Evolutionary conservation across 2,888 invertebrate species (phyloP).

Genomic region (Lordiphosa andalusiaca): DNA sequence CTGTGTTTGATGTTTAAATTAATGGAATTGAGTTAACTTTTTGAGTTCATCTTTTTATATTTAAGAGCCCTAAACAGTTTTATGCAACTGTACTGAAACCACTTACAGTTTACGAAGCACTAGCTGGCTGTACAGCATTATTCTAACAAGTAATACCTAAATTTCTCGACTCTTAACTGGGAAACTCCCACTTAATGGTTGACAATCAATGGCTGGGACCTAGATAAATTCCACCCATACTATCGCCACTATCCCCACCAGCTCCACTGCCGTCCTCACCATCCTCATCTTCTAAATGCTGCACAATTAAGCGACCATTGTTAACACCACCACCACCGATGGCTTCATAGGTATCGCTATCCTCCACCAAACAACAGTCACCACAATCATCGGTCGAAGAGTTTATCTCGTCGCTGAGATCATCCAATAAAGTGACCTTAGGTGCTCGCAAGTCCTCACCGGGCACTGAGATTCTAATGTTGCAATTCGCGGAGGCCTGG

Average conservation of each 20-base stretch:
- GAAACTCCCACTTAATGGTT: constrained; percentile 58
- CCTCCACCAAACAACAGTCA: constrained; percentile 62
- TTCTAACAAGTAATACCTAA: not conserved
- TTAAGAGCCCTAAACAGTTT: no score
- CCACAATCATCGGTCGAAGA: constrained; percentile 64
- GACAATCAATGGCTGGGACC: constrained; percentile 60
- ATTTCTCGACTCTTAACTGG: constrained; percentile 30
- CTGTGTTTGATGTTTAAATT: not conserved
- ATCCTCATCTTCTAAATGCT: constrained; percentile 14
- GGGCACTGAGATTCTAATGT: constrained; percentile 51
- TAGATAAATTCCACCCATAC: constrained; percentile 52
- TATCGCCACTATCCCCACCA: constrained; percentile 56
- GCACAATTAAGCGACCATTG: constrained; percentile 2
- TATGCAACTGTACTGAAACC: not conserved
- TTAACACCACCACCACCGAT: constrained; percentile 16
- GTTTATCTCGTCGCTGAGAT: constrained; percentile 62
- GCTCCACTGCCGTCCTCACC: constrained; percentile 43
- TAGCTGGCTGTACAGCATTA: constrained; percentile 1
- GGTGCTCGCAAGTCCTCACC: constrained; percentile 54
- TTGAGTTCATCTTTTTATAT: not conserved
- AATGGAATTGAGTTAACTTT: no score
- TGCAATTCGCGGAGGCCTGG: constrained; percentile 46
- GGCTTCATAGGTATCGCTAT: constrained; percentile 58
- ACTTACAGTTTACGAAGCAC: constrained; percentile 1
- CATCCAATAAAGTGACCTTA: constrained; percentile 70